A percentile compares a stretch with the other conserved stretches of the same genome.
Conservation (phyloP, 2,797 vertebrate genomes). For the Brotula barbata region DNA sequence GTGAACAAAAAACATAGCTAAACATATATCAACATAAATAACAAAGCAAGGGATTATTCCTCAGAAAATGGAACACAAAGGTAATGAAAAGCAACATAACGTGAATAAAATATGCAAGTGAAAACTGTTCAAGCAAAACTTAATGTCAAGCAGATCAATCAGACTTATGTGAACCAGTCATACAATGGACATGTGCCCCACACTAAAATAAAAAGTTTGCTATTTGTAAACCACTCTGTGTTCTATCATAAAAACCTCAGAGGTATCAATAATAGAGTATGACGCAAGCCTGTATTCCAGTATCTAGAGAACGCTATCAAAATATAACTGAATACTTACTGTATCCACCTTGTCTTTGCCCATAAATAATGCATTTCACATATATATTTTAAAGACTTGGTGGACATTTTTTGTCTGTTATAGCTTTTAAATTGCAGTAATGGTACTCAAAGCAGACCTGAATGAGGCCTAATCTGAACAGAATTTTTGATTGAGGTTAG, state of each 20-base stretch:
- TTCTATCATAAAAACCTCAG: slow-evolving; percentile 41
- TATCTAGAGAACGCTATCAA: slow-evolving; percentile 41
- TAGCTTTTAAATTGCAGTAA: slow-evolving; percentile 31
- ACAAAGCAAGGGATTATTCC: slow-evolving; percentile 71
- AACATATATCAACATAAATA: slow-evolving; percentile 75
- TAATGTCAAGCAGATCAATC: slow-evolving; percentile 50
- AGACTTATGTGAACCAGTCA: slow-evolving; percentile 13
- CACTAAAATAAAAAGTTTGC: slow-evolving; percentile 39
- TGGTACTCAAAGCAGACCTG: slow-evolving; percentile 17
- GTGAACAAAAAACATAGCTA: slow-evolving; percentile 60
- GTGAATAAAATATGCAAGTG: slow-evolving; percentile 65
- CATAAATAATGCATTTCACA: slow-evolving; percentile 71
- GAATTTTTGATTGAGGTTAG: slow-evolving; percentile 5
- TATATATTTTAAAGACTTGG: slow-evolving; percentile 72
- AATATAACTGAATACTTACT: slow-evolving; percentile 54
- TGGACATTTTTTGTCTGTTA: slow-evolving; percentile 51
- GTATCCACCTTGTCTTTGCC: slow-evolving; percentile 40
- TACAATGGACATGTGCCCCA: slow-evolving; percentile 24
- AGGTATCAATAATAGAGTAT: slow-evolving; percentile 53
- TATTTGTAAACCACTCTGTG: slow-evolving; percentile 13
- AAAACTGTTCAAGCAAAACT: slow-evolving; percentile 66
- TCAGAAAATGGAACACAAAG: slow-evolving; percentile 71
- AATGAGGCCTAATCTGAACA: slow-evolving; percentile 18
- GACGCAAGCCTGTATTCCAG: slow-evolving; percentile 43
- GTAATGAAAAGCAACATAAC: slow-evolving; percentile 69